phyloP scores from a whole-genome alignment of 1,140 invertebrate species.

The Zaprionus kolodkinae region DNA sequence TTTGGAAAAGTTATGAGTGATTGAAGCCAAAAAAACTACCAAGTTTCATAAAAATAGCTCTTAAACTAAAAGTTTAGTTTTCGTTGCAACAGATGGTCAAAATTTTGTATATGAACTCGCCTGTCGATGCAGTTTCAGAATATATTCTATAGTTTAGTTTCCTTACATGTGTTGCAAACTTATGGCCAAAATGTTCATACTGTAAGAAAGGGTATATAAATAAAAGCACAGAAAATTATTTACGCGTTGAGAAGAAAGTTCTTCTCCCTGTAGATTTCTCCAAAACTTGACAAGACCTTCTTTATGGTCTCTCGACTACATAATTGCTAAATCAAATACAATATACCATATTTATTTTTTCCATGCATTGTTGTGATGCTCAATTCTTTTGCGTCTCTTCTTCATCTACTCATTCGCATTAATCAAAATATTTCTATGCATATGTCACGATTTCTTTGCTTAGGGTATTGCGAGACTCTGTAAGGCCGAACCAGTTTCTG shows the following conservation, averaged over 20 bases:
- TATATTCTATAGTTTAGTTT: too few species aligned
- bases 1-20: too few species aligned
- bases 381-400: conserved; percentile 3
- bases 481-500: conserved; percentile 33
- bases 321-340: conserved; percentile 22
- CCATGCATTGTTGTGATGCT: conserved; percentile 7
- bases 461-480: conserved; percentile 35
- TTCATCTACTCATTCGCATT: conserved; percentile 1
- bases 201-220: too few species aligned
- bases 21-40: too few species aligned
- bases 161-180: too few species aligned
- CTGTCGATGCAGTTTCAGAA: too few species aligned
- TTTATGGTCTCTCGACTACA: background rate
- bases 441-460: conserved; percentile 44
- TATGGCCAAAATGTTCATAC: too few species aligned
- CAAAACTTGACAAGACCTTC: background rate
- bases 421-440: conserved; percentile 41
- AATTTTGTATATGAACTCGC: too few species aligned
- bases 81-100: too few species aligned
- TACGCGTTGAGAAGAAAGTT: background rate
- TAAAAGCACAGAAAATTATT: background rate
- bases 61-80: too few species aligned
- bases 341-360: conserved; percentile 20
- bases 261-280: background rate
- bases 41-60: too few species aligned